These are phyloP conservation scores for Vesta saturnalis DNA, from an alignment of 2,888 invertebrate species.

Conservation along the genomic window DNA sequence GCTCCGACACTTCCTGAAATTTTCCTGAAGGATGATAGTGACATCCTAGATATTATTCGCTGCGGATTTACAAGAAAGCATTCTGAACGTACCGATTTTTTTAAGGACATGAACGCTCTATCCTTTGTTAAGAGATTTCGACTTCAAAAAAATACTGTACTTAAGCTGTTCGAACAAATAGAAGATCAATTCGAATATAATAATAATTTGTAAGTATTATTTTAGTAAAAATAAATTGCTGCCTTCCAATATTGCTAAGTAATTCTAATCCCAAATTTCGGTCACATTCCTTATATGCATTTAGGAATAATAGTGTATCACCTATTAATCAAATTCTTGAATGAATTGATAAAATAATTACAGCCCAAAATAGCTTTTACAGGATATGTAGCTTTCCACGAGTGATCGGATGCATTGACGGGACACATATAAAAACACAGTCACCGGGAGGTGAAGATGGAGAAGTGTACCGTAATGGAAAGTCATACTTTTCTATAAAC, in stretches of 20 bases:
- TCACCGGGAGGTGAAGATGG: conserved; percentile 41
- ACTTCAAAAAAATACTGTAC: neutral
- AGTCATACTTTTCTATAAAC: conserved; percentile 44
- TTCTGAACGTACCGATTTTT: neutral
- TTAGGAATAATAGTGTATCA: conserved; percentile 9
- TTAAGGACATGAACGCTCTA: neutral
- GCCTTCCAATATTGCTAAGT: too few species aligned
- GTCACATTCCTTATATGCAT: neutral
- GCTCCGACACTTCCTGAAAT: too few species aligned
- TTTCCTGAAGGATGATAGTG: neutral
- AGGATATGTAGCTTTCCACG: conserved; percentile 15
- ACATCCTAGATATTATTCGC: neutral
- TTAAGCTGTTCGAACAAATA: neutral
- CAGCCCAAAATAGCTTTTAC: neutral
- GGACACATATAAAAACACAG: conserved; percentile 44
- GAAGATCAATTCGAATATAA: neutral
- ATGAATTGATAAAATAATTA: neutral
- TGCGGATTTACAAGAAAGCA: neutral
- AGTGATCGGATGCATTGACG: conserved; percentile 44
- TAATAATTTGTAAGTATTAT: neutral
- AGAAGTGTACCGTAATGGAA: conserved; percentile 41
- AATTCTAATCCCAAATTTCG: too few species aligned
- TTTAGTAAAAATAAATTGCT: too few species aligned
- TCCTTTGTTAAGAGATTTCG: neutral
- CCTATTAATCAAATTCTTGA: conserved; percentile 24